Conservation (phyloP, 2,113 vertebrate genomes). For the Macheiramphus alcinus region DNA sequence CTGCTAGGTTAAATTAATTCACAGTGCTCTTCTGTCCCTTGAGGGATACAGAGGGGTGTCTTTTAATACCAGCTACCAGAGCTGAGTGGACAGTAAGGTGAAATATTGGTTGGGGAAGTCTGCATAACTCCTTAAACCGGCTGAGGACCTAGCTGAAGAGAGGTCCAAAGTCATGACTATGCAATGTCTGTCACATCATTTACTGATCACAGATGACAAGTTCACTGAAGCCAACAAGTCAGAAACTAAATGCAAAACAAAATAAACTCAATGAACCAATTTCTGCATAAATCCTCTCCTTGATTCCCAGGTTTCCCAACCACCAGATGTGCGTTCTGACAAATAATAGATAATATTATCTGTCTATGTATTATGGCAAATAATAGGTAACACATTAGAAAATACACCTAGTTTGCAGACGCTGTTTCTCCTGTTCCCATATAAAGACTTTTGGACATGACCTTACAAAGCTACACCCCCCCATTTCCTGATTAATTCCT, state of each 20-base stretch:
- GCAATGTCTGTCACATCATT: background rate
- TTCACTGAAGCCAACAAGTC: background rate
- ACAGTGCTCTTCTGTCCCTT: conserved; percentile 6
- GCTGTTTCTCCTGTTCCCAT: background rate
- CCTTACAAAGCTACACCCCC: background rate
- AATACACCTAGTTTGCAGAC: background rate
- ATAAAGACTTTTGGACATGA: background rate
- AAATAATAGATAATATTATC: background rate
- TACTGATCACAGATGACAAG: background rate
- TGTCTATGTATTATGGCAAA: background rate
- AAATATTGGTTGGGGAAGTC: background rate
- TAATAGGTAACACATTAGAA: background rate
- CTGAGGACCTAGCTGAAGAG: background rate
- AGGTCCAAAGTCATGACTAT: background rate
- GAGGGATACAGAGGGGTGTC: conserved; percentile 1
- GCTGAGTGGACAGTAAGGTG: conserved; percentile 26
- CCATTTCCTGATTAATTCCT: background rate
- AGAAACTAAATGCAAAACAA: background rate
- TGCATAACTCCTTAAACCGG: background rate
- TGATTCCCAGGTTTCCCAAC: background rate
- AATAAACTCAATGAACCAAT: background rate
- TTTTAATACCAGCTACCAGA: background rate
- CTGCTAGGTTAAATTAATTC: conserved; percentile 48
- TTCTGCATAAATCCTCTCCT: background rate
- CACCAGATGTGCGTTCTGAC: background rate